Base-by-base conservation (phyloP, 2,888 invertebrate species). In the Scaptomyza tumidula region DNA sequence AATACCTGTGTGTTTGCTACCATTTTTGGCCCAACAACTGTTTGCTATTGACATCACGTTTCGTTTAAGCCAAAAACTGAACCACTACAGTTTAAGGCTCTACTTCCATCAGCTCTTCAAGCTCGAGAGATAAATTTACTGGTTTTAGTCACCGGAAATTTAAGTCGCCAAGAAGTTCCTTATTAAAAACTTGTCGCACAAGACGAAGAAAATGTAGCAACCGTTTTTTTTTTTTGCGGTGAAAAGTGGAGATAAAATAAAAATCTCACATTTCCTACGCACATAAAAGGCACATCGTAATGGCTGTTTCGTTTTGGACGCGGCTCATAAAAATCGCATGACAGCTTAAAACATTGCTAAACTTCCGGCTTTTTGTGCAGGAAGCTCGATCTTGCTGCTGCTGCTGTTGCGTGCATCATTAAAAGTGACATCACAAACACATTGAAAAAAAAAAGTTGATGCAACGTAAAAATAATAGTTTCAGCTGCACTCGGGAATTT, bases 41-140 rank as follows among this genome's bases (percentile, higher is more conserved):
- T 74, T 82, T 81, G 69, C 80, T 81, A 87, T 87, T 87, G 85
- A 77, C 77, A 85, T 81, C 88, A 84, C 85, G 85, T 87, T 74
- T 63, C 68, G 75, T 67, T 75, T 58, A 71, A 77, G 76, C 76
- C 71, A 65, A 66, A 45, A 66, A 52, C 65, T 73, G 78, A 78
- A 39, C 53, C 73, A 75, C 49, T 60, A 61, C 61, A 48, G 41
- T 16, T 37, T 24, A 14, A 24, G 37, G 31, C 49, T 45, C 58
- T 56, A 53, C 62, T 45, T 48, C 31, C 63, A 73, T 6, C 49
- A 13, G 14, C 10, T 19, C 50, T 24, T 50, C 35, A 53, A 49
- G 86, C 79, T 74, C 76, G 69, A 74, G 85, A 77, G 76, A 82
- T 87, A 86, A 82, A 88, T 89, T 82, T 76, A 11, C 27, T 29